Evolutionary conservation across 2,888 invertebrate species (phyloP), one percentile per base, ranked within the genome.

Genomic region (Leptinotarsa tumamoca): DNA sequence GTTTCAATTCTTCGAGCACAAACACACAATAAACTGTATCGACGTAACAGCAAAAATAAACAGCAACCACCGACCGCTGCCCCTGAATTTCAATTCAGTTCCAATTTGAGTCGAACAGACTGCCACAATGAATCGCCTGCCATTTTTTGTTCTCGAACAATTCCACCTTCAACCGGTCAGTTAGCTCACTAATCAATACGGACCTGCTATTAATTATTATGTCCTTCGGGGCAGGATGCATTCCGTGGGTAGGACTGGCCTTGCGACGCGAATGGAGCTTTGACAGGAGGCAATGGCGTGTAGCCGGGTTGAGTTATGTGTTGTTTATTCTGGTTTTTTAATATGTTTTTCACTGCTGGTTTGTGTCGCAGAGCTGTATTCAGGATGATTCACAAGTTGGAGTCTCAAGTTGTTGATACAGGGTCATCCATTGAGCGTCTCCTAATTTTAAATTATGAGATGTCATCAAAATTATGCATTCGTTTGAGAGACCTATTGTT

Each of bases 151-250:
- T 63, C 63, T 15, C 63, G 33, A 63, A 63, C 63, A 63, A 63
- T 63, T 63, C 63, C 63, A 63, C 63, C 63, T 63, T 18, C 58
- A n/a, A 58, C n/a, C 18, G 58, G 58, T 58, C 58, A 58, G 58
- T 58, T 58, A 58, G 23, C n/a, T 18, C 18, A 58, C 58, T 58
- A 14, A 58, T 58, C 58, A 58, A 58, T 58, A 58, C 58, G n/a
- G 58, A 58, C 17, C 58, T 18, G 58, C 21, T 17, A 58, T 58
- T 21, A 58, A 58, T 58, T 58, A 21, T 58, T 58, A 54, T 54
- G 54, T 54, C 54, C n/a, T 54, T 54, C 43, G 18, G 58, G 18
- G 43, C n/a, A 43, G 43, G 15, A 58, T 58, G 21, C 21, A 23
- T 23, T 15, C 58, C 13, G 23, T 17, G 17, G 58, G n/a, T 43